Percentiles rank a stretch among this genome's conserved stretches.
These are phyloP conservation scores for Eupleurogrammus muticus DNA, from an alignment of 2,797 vertebrate genomes.

Conservation along the genomic window DNA sequence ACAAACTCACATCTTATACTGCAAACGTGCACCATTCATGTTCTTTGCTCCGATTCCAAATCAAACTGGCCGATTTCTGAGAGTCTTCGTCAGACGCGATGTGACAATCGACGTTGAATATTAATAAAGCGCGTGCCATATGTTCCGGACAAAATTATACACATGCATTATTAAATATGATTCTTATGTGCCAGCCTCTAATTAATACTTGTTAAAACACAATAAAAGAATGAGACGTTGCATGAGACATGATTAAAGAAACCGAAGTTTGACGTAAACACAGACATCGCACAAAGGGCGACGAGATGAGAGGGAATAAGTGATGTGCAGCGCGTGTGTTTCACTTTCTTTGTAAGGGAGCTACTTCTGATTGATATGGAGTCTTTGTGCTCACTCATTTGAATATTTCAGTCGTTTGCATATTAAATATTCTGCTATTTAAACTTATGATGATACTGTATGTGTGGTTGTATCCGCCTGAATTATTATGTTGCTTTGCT, in stretches of 20 bases:
- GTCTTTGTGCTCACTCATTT: slow-evolving; percentile 63
- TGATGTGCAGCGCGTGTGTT: slow-evolving; percentile 69
- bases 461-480: slow-evolving; percentile 21
- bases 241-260: slow-evolving; percentile 72
- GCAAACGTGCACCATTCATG: not conserved
- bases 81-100: slow-evolving; percentile 57
- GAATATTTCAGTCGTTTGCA: slow-evolving; percentile 64
- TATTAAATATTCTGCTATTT: slow-evolving; percentile 45
- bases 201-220: slow-evolving; percentile 82
- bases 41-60: slow-evolving; percentile 10
- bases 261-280: slow-evolving; percentile 71
- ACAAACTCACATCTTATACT: not conserved
- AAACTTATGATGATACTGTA: slow-evolving; percentile 18
- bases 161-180: slow-evolving; percentile 81
- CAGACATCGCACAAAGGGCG: slow-evolving; percentile 57
- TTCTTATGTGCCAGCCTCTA: slow-evolving; percentile 76
- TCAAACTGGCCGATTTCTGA: slow-evolving; percentile 69
- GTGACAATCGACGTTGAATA: slow-evolving; percentile 78
- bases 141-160: slow-evolving; percentile 74
- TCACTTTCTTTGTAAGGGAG: slow-evolving; percentile 58
- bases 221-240: slow-evolving; percentile 75
- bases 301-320: slow-evolving; percentile 70
- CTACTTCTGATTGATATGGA: slow-evolving; percentile 60
- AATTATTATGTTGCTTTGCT: slow-evolving; percentile 25
- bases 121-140: slow-evolving; percentile 81